Evolutionary conservation across 2,888 invertebrate genomes (phyloP).

Genomic region (Hymenopus coronatus): DNA sequence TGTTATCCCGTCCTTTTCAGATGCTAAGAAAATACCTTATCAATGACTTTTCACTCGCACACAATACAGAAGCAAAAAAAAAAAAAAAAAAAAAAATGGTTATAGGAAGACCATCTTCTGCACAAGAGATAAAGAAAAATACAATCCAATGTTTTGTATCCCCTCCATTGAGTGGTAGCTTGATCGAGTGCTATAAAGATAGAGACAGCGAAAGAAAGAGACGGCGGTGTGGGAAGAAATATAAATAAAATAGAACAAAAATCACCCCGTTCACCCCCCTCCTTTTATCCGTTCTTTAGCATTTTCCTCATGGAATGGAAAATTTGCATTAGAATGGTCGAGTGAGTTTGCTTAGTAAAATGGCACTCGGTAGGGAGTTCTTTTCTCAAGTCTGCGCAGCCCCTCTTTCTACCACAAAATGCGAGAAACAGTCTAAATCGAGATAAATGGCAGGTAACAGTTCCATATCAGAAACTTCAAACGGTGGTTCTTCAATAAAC

Average conservation of each 20-base stretch:
- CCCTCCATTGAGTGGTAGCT: neutral
- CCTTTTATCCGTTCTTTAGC: neutral
- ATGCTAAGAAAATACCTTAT: slow-evolving; percentile 14
- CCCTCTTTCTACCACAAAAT: neutral
- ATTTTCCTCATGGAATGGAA: neutral
- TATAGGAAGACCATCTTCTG: neutral
- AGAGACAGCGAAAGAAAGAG: neutral
- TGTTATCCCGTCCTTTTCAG: neutral
- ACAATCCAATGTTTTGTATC: neutral
- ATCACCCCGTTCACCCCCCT: neutral
- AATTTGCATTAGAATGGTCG: neutral
- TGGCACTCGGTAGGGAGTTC: neutral
- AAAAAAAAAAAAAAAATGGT: neutral
- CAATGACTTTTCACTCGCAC: neutral
- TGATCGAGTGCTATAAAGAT: neutral
- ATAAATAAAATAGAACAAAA: neutral
- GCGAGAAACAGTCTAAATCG: neutral
- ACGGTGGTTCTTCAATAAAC: neutral
- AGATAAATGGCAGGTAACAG: neutral
- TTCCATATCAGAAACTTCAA: neutral
- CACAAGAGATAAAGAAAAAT: neutral
- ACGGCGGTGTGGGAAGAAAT: neutral
- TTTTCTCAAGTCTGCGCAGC: neutral
- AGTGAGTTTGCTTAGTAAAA: neutral
- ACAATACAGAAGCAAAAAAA: neutral